phyloP scores from a whole-genome alignment of 2,113 vertebrate genomes.

The Irena cyanogastra region DNA sequence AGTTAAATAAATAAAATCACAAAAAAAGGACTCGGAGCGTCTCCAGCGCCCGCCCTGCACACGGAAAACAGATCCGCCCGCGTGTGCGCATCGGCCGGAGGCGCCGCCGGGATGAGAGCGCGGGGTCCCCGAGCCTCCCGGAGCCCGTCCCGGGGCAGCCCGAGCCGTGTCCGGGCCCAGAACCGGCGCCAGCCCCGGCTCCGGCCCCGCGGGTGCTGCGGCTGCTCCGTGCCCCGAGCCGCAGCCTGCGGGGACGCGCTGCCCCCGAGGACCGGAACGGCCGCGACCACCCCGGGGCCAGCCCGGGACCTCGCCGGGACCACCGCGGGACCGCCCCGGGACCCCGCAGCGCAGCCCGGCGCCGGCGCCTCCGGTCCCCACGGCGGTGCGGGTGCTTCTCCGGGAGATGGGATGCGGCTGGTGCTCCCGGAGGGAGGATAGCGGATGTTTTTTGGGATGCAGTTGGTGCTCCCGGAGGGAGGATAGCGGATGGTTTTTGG shows the following conservation, averaged over 20 bases:
- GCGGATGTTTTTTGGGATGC: too few relatives aligned
- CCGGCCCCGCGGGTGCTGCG: neutral
- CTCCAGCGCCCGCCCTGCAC: accelerated
- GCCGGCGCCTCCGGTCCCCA: neutral
- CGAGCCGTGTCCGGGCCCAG: neutral
- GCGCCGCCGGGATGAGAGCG: accelerated
- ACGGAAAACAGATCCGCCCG: accelerated
- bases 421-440: neutral
- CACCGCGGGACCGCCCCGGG: neutral
- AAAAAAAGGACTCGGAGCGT: neutral
- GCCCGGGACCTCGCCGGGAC: too few relatives aligned
- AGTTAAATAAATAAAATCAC: neutral
- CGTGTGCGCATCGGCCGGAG: accelerated
- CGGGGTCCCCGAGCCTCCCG: neutral
- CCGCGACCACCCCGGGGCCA: neutral
- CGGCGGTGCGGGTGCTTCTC: neutral
- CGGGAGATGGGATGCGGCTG: neutral
- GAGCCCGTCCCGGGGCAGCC: neutral
- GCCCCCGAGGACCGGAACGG: accelerated
- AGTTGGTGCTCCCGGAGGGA: neutral
- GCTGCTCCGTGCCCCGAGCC: neutral
- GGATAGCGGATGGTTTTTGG: neutral
- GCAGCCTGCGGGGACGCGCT: neutral
- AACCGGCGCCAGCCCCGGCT: neutral
- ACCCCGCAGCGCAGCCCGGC: neutral